Base-by-base conservation (phyloP, 2,888 invertebrate genomes). In the Cerceris rybyensis region DNA sequence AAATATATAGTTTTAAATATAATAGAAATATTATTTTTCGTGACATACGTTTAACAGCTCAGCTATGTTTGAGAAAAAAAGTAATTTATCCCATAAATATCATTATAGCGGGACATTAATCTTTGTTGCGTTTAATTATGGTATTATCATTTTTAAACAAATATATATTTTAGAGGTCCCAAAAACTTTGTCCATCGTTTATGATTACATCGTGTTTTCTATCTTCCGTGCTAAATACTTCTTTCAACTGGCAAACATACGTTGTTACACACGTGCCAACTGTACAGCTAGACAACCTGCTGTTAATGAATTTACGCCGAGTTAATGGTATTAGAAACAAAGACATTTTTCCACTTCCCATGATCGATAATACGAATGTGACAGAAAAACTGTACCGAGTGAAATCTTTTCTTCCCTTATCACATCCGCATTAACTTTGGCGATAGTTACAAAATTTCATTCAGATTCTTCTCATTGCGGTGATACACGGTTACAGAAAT, bases 41-140 rank as follows among this genome's bases (percentile, higher is more conserved):
- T 86, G 84, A 86, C 86, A 86, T 83, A 84, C 82, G 82, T 86
- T 82, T 83, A 82, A 88, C 86, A 88, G 83, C 86, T 86, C 84
- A 84, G 78, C 67, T 28, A 28, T 28, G 74, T 79, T 75, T 59
- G 58, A 80, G 73, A 72, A 82, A 81, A 84, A 71, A 28, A 28
- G 4, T 1, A 28, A 28, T 28, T 74, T 49, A 68, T 76, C 79
- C 80, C 79, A 68, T 61, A 69, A 73, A 67, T 73, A 72, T 77
- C 71, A 64, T 54, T 70, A 43, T 54, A 73, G 78, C 76, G 81
- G 82, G 66, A 78, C 70, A 16, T 78, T 54, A 14, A 11, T 14
- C 57, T 76, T 84, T 86, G 86, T 86, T 86, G 86, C 84, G 86
- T 77, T 86, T 86, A 82, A 76, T 75, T 79, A 79, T 61, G 71